Conservation (phyloP, 2,797 vertebrate genomes). For the Sorex maritimensis region DNA sequence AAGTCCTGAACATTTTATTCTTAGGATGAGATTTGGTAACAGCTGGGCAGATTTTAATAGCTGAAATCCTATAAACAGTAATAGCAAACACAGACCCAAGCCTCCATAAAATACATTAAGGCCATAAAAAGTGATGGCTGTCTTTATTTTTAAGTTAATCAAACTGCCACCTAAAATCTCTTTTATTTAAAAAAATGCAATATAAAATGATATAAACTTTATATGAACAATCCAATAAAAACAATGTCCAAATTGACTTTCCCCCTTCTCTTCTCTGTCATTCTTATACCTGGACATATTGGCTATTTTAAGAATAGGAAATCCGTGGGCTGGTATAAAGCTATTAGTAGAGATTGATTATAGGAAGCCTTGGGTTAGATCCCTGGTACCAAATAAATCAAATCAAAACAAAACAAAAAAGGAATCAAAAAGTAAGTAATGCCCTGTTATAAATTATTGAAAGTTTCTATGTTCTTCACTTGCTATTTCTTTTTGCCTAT, state of each 20-base stretch:
- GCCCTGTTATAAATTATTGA: not conserved
- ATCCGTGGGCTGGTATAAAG: not conserved
- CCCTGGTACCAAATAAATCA: too few species aligned
- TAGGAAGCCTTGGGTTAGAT: too few species aligned
- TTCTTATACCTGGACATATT: not conserved
- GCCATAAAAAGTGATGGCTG: slow-evolving; percentile 54
- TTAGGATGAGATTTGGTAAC: slow-evolving; percentile 45
- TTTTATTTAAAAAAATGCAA: slow-evolving; percentile 63
- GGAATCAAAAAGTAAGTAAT: not conserved
- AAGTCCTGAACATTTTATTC: slow-evolving; percentile 54
- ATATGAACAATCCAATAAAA: slow-evolving; percentile 34
- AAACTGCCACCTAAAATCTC: slow-evolving; percentile 65
- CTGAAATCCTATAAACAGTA: slow-evolving; percentile 61
- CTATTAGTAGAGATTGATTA: too few species aligned
- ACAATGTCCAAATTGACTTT: slow-evolving; percentile 17
- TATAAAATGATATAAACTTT: slow-evolving; percentile 67
- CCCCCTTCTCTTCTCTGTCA: not conserved
- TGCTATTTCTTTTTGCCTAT: not conserved
- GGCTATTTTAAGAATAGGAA: slow-evolving; percentile 5
- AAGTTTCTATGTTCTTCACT: not conserved
- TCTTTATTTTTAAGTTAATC: slow-evolving; percentile 80
- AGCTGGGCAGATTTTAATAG: slow-evolving; percentile 58
- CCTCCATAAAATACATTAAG: slow-evolving; percentile 29
- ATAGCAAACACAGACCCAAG: slow-evolving; percentile 65
- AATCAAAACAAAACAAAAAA: too few species aligned